Evolutionary conservation across 2,113 vertebrate genomes (phyloP), one percentile per base, ranked within the genome.

Genomic region (Asarcornis scutulata): DNA sequence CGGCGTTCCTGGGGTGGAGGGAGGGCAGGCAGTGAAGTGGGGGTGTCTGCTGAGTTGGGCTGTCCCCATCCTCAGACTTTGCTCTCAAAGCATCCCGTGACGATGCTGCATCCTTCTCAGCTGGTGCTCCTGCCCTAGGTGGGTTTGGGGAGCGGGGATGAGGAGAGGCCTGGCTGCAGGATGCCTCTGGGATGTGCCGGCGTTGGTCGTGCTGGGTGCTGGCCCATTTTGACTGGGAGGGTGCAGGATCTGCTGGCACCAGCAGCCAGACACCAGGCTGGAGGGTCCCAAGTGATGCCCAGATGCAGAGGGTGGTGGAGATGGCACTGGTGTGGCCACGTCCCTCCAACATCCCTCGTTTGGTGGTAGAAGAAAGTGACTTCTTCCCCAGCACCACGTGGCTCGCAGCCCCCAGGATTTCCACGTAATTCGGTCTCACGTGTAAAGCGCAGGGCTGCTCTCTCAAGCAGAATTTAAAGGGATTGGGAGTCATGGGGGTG

Each of bases 121-220:
- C 53, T 2, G 6, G 34, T 29, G 31, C 27, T 50, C 83, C 74
- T n/a, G 63, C 26, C 36, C 71, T 16, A 58, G n/a, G 4, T 13
- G 34, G 84, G 42, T 53, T 0, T 58, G 60, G 73, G 93, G 44
- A 48, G 13, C 23, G 25, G 53, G 31, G 15, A 40, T 42, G 56
- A 26, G 17, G 63, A 20, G 50, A n/a, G 46, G 76, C 46, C 80
- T 13, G 55, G 3, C 18, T 12, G 53, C 17, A 27, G 56, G 87
- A 21, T 62, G 52, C 17, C 12, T 20, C 53, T 55, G 38, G 0
- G 2, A 14, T 9, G 26, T 4, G 0, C 26, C 17, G 0, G 0
- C 15, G 21, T 46, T 17, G 58, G 36, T 5, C 0, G 2, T 38
- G 42, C 11, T 23, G 48, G 46, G 26, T 21, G 74, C 29, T 29